Base-by-base conservation (phyloP, 2,888 invertebrate genomes). In the Nebria salina region DNA sequence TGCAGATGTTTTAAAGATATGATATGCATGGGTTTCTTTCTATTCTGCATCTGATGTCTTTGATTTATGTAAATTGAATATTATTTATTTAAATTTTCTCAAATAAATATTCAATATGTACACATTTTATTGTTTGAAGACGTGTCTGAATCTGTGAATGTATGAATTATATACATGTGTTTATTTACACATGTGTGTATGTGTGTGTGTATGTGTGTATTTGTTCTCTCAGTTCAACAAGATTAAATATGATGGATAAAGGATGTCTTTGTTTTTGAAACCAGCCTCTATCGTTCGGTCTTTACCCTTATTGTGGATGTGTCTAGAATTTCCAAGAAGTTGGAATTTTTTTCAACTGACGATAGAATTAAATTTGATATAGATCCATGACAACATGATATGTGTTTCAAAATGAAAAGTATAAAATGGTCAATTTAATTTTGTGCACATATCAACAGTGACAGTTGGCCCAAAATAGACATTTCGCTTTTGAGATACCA, bases 61-160 rank as follows among this genome's bases (percentile, higher is more conserved):
- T 34, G 65, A n/a, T 15, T 25, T 7, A 13, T 66, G 9, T 4
- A 66, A 66, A 66, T n/a, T 20, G n/a, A 66, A 13, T 66, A 25
- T 20, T 66, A 66, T n/a, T 66, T 66, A 25, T 15, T 66, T 15
- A 2, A 8, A 66, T 66, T n/a, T 13, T 2, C 25, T 1, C 66
- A n/a, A 66, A 20, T 66, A 20, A 66, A 66, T 66, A 66, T 66
- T 11, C 66, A 66, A 66, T 66, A 25, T 66, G 7, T 9, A 66
- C 25, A 7, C 13, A 8, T 66, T 66, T 25, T 9, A 13, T 66
- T 34, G 5, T 34, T 34, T 34, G 34, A 34, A 34, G 34, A 34
- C 34, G 34, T 34, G 34, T 34, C 4, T 34, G 34, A 34, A 34
- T 34, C 34, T 34, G 34, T 34, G 34, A 34, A 34, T 34, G 4